Evolutionary conservation across 2,888 invertebrate genomes (phyloP).

Genomic region (Pristionchus japonicus): DNA sequence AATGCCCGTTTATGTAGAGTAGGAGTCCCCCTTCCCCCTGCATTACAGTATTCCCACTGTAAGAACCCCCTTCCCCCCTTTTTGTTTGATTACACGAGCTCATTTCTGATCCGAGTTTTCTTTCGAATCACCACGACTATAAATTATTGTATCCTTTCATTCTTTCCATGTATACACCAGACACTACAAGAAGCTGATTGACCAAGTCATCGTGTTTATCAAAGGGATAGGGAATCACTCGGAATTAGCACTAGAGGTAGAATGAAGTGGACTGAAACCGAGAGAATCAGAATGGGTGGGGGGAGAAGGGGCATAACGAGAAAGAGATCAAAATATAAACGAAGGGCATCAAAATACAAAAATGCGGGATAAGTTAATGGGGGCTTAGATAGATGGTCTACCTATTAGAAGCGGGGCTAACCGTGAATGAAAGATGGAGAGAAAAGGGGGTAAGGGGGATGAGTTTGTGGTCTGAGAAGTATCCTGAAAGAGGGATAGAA

Average conservation of each 20-base stretch:
- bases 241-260: conserved; percentile 35
- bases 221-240: conserved; percentile 35
- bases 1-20: conserved; percentile 19
- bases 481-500: conserved; percentile 17
- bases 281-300: conserved; percentile 19
- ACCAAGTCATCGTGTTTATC: conserved; percentile 28
- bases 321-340: conserved; percentile 14
- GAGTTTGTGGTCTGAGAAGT: conserved; percentile 35
- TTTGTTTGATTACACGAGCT: background rate
- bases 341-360: conserved; percentile 39
- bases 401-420: conserved; percentile 33
- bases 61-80: background rate
- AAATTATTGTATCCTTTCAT: conserved; percentile 3
- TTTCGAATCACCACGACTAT: conserved; percentile 31
- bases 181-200: background rate
- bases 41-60: conserved; percentile 5
- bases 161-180: background rate
- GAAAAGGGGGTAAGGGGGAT: background rate
- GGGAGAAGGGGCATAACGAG: background rate
- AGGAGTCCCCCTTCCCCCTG: background rate
- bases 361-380: conserved; percentile 40
- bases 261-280: background rate
- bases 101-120: conserved; percentile 32
- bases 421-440: conserved; percentile 31
- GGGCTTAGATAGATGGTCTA: conserved; percentile 23